Conservation (phyloP, 2,113 vertebrate species). For the Cryptomyrus ogoouensis region DNA sequence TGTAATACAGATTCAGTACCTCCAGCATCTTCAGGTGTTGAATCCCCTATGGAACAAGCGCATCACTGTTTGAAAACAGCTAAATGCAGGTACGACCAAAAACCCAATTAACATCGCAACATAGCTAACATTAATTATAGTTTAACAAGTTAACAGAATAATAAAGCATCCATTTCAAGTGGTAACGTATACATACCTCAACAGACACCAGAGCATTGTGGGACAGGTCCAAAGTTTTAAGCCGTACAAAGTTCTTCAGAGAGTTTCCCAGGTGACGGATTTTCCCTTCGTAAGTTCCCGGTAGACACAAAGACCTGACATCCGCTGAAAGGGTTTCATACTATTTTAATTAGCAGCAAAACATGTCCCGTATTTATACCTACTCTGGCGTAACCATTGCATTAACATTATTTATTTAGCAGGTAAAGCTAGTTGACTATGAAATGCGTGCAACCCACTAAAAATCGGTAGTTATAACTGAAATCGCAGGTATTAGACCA, state of each 20-base stretch:
- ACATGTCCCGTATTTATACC: background rate
- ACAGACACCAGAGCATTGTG: constrained; percentile 63
- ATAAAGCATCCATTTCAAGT: background rate
- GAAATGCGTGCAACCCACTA: background rate
- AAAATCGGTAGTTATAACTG: background rate
- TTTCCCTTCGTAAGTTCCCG: constrained; percentile 67
- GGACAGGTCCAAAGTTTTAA: constrained; percentile 69
- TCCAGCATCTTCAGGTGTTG: constrained; percentile 62
- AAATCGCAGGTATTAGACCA: background rate
- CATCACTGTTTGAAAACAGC: background rate
- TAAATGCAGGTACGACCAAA: background rate
- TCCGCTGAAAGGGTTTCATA: constrained; percentile 48
- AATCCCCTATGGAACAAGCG: constrained; percentile 54
- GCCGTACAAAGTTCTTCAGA: constrained; percentile 57
- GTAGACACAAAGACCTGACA: constrained; percentile 64
- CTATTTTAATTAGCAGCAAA: background rate
- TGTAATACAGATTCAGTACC: constrained; percentile 71
- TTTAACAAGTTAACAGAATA: background rate
- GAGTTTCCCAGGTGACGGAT: constrained; percentile 62
- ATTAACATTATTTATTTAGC: background rate
- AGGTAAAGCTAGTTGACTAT: background rate
- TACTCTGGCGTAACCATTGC: background rate
- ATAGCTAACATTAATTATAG: background rate
- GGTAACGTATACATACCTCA: constrained; percentile 45
- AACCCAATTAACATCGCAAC: background rate